Conservation (phyloP, 2,797 vertebrate species). For the Parambassis ranga region DNA sequence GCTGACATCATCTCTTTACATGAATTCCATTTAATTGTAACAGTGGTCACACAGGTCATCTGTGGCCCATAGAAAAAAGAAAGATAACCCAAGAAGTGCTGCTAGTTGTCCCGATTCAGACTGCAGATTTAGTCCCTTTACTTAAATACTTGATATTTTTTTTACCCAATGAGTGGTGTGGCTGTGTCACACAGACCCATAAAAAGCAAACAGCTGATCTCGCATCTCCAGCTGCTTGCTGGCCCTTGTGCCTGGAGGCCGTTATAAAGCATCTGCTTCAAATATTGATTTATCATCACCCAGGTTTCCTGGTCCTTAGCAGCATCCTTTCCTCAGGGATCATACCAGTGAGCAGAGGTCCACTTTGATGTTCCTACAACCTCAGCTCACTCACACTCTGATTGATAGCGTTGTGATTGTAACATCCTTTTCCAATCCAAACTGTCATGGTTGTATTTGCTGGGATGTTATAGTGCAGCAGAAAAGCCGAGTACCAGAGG, state of each 20-base stretch:
- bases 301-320: constrained; percentile 5
- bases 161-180: neutral
- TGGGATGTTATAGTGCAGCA: neutral
- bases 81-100: neutral
- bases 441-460: neutral
- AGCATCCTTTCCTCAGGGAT: constrained; percentile 10
- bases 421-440: constrained; percentile 20
- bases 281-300: constrained; percentile 41
- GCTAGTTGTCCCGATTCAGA: neutral
- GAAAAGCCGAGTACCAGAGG: neutral
- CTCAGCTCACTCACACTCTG: neutral
- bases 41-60: too few relatives aligned
- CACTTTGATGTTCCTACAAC: constrained; percentile 18
- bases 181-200: neutral
- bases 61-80: too few relatives aligned
- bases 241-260: neutral
- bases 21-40: too few relatives aligned
- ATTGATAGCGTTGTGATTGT: constrained; percentile 7
- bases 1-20: too few relatives aligned
- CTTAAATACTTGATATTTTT: neutral
- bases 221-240: neutral
- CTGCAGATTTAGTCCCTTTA: neutral
- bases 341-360: constrained; percentile 5
- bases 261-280: constrained; percentile 23
- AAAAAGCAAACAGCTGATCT: constrained; percentile 17